Evolutionary conservation across 1,140 invertebrate species (phyloP).

Genomic region (Drosophila teissieri): DNA sequence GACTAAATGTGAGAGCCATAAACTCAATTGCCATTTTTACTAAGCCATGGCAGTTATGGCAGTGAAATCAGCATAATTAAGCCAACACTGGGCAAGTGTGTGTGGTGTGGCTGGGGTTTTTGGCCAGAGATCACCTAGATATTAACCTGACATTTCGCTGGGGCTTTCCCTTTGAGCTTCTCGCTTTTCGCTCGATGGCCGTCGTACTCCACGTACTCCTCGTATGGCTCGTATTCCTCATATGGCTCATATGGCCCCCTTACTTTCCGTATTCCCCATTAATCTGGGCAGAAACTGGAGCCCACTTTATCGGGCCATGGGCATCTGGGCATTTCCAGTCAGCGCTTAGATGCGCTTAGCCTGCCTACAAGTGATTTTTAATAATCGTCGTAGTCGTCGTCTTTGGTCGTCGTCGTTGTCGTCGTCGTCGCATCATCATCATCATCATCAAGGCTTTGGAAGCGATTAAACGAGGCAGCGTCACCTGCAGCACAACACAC

Average conservation of each 20-base stretch:
- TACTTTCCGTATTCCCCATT: slow-evolving; percentile 23
- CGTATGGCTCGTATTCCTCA: background rate
- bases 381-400: slow-evolving; percentile 51
- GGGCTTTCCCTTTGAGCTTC: slow-evolving; percentile 27
- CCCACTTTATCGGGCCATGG: slow-evolving; percentile 57
- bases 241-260: no score
- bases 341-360: slow-evolving; percentile 74
- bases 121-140: slow-evolving; percentile 7
- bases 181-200: background rate
- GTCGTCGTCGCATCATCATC: slow-evolving; percentile 6
- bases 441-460: slow-evolving; percentile 48
- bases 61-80: slow-evolving; percentile 5
- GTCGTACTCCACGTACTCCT: background rate
- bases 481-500: slow-evolving; percentile 41
- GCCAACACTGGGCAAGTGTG: background rate
- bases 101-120: background rate
- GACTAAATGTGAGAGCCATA: no score
- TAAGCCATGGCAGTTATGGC: no score
- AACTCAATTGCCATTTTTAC: no score
- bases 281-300: slow-evolving; percentile 28
- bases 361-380: slow-evolving; percentile 75
- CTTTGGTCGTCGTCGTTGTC: background rate
- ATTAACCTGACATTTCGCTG: background rate
- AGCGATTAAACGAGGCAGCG: slow-evolving; percentile 75
- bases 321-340: slow-evolving; percentile 53